These are phyloP conservation scores for Eulemur albifrons DNA, from an alignment of 2,797 vertebrate genomes.

Conservation along the genomic window DNA sequence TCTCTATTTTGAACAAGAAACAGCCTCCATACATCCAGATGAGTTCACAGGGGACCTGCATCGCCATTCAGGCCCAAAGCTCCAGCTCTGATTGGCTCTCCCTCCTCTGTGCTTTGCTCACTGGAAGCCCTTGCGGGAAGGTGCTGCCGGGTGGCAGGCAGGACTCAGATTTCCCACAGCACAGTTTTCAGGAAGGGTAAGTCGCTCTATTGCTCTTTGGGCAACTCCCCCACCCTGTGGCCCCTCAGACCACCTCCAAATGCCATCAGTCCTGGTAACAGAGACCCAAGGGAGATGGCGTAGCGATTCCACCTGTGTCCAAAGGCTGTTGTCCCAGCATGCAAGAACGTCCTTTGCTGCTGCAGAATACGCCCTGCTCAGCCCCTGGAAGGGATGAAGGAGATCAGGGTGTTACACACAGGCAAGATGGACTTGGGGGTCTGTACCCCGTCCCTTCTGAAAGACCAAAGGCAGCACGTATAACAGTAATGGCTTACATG, in stretches of 20 bases:
- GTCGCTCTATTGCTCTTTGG: not conserved
- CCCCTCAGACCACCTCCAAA: not conserved
- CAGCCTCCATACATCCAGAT: not conserved
- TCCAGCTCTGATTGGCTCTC: not conserved
- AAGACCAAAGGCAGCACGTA: not conserved
- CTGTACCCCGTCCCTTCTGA: not conserved
- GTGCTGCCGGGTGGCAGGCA: not conserved
- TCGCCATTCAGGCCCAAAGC: not conserved
- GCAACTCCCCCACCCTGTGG: rapidly evolving
- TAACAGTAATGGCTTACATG: not conserved
- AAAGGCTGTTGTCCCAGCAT: not conserved
- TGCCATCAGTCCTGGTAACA: not conserved
- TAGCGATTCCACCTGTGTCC: not conserved
- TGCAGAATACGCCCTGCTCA: not conserved
- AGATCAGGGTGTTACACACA: not conserved
- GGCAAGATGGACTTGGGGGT: not conserved
- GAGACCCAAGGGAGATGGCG: not conserved
- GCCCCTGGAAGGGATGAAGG: not conserved
- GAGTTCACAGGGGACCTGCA: not conserved
- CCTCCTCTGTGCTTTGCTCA: not conserved
- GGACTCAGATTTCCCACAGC: not conserved
- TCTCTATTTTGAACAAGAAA: not conserved
- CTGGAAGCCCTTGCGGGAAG: not conserved
- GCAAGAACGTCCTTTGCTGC: not conserved
- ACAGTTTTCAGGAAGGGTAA: not conserved